phyloP scores from a whole-genome alignment of 2,113 vertebrate genomes.

The Girardinichthys multiradiatus region DNA sequence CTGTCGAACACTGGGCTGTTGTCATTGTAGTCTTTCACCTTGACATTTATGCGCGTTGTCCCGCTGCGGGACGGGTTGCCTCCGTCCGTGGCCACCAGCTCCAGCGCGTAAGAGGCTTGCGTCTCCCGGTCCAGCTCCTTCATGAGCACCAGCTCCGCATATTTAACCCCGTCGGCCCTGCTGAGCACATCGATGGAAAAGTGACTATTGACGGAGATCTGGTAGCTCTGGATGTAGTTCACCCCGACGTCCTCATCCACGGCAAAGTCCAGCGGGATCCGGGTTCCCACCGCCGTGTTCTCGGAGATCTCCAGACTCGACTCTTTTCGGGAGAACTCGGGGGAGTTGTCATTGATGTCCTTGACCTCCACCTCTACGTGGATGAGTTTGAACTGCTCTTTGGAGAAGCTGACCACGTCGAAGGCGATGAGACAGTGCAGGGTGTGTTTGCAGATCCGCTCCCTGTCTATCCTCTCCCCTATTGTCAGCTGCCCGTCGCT shows the following conservation, averaged over 20 bases:
- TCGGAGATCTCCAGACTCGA: constrained; percentile 91
- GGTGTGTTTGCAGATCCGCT: constrained; percentile 87
- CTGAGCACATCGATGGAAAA: constrained; percentile 93
- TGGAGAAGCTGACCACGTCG: constrained; percentile 94
- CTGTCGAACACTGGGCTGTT: constrained; percentile 92
- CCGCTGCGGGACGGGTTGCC: constrained; percentile 89
- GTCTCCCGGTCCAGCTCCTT: constrained; percentile 93
- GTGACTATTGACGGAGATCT: constrained; percentile 92
- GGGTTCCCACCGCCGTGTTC: constrained; percentile 90
- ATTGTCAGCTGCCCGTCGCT: constrained; percentile 93
- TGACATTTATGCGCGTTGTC: constrained; percentile 87
- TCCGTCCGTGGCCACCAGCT: constrained; percentile 92
- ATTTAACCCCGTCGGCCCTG: constrained; percentile 92
- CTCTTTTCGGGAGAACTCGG: constrained; percentile 88
- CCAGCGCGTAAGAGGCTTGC: constrained; percentile 87
- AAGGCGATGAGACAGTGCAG: constrained; percentile 90
- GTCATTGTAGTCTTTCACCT: constrained; percentile 95
- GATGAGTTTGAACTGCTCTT: constrained; percentile 91
- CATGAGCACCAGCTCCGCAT: constrained; percentile 93
- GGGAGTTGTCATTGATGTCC: constrained; percentile 95
- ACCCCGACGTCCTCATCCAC: constrained; percentile 90
- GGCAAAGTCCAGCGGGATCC: constrained; percentile 91
- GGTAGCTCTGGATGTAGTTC: constrained; percentile 94
- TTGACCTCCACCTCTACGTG: constrained; percentile 98
- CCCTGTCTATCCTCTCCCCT: constrained; percentile 91